Conservation (phyloP, 2,113 vertebrate genomes). For the Pedetes capensis region DNA sequence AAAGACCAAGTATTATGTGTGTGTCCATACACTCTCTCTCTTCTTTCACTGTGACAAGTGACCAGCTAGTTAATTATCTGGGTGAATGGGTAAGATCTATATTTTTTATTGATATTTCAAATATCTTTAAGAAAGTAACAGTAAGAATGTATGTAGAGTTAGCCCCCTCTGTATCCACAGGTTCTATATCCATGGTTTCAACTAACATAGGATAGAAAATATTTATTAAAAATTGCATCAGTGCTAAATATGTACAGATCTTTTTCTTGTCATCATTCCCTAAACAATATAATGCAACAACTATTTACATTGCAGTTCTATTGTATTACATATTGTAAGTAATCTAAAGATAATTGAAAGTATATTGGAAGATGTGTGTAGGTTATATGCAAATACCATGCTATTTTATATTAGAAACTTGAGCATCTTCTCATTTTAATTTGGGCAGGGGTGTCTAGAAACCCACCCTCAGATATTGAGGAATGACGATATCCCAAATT, state of each 20-base stretch:
- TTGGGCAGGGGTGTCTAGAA: neutral
- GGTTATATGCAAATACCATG: neutral
- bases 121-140: neutral
- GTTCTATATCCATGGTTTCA: neutral
- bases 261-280: neutral
- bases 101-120: neutral
- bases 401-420: neutral
- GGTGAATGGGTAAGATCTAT: neutral
- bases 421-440: neutral
- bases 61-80: neutral
- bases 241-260: neutral
- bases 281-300: neutral
- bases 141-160: neutral
- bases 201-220: neutral
- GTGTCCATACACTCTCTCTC: neutral
- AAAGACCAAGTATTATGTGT: neutral
- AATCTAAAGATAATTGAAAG: neutral
- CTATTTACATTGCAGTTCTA: neutral
- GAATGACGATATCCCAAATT: neutral
- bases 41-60: neutral
- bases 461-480: neutral
- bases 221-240: neutral
- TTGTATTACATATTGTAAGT: neutral
- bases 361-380: neutral
- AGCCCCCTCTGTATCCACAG: neutral